phyloP scores from a whole-genome alignment of 1,140 invertebrate genomes.

The Aradophagus sp. region DNA sequence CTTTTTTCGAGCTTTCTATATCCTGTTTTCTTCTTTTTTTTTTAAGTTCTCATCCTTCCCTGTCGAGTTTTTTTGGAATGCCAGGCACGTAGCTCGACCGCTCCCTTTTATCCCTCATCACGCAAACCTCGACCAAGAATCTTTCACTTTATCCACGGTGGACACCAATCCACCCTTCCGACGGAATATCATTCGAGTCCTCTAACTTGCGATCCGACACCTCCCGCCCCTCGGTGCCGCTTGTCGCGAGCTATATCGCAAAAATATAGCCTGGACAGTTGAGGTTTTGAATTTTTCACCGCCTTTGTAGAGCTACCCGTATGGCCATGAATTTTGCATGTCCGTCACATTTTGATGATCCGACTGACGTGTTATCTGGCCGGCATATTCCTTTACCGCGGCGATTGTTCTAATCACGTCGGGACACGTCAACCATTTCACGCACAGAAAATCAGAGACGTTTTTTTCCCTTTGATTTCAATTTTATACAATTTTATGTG shows the following conservation, averaged over 20 bases:
- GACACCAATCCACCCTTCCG: constrained; percentile 70
- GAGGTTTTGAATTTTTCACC: constrained; percentile 61
- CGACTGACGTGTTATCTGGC: no score
- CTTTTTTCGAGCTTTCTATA: neutral
- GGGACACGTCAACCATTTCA: no score
- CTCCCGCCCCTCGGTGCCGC: constrained; percentile 3
- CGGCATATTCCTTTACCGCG: no score
- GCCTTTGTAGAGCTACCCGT: constrained; percentile 31
- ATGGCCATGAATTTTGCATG: constrained; percentile 54
- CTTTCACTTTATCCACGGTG: constrained; percentile 73
- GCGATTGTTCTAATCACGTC: no score
- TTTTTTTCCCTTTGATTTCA: no score
- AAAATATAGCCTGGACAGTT: constrained; percentile 52
- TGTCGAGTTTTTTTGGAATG: constrained; percentile 41
- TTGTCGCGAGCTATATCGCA: constrained; percentile 44
- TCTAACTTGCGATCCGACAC: constrained; percentile 38
- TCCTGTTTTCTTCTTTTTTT: constrained; percentile 61
- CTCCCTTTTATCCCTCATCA: constrained; percentile 65
- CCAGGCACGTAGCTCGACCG: constrained; percentile 67
- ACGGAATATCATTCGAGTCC: constrained; percentile 67
- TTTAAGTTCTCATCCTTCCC: constrained; percentile 28
- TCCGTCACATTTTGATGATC: constrained; percentile 44
- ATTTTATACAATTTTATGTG: no score
- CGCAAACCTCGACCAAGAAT: constrained; percentile 63
- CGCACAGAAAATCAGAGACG: no score